phyloP scores from a whole-genome alignment of 2,113 vertebrate genomes.

The Sebastes fasciatus region DNA sequence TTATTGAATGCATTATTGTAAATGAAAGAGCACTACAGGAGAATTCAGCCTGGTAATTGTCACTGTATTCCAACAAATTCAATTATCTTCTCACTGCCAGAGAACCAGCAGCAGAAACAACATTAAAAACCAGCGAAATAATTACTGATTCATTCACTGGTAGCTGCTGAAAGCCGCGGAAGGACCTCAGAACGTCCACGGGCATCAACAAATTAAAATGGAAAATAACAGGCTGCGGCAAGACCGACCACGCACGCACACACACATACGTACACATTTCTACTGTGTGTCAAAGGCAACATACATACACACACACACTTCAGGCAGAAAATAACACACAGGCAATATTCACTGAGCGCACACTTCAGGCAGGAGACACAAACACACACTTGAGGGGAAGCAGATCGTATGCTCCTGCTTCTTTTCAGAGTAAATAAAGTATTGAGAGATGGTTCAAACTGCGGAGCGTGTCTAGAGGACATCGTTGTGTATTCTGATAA shows the following conservation, averaged over 20 bases:
- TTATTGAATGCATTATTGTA: constrained; percentile 26
- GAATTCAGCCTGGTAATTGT: constrained; percentile 28
- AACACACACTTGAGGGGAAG: constrained; percentile 14
- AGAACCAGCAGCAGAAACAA: constrained; percentile 22
- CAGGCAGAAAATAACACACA: not conserved
- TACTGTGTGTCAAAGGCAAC: not conserved
- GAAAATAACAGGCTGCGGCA: not conserved
- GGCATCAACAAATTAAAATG: constrained; percentile 41
- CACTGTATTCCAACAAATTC: constrained; percentile 37
- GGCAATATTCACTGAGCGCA: not conserved
- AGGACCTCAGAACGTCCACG: constrained; percentile 3
- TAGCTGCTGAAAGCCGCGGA: constrained; percentile 19
- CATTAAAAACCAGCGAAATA: constrained; percentile 45
- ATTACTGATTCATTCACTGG: constrained; percentile 44
- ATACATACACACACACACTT: not conserved
- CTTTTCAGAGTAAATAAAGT: not conserved
- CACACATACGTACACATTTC: not conserved
- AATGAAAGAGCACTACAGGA: constrained; percentile 22
- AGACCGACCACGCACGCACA: not conserved
- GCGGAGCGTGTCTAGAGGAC: not conserved
- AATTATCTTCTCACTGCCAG: constrained; percentile 47
- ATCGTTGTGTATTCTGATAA: not conserved
- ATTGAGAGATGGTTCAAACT: not conserved
- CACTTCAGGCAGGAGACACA: constrained; percentile 6
- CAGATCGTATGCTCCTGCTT: not conserved